Evolutionary conservation across 2,113 vertebrate genomes (phyloP).

Genomic region (Girardinichthys multiradiatus): DNA sequence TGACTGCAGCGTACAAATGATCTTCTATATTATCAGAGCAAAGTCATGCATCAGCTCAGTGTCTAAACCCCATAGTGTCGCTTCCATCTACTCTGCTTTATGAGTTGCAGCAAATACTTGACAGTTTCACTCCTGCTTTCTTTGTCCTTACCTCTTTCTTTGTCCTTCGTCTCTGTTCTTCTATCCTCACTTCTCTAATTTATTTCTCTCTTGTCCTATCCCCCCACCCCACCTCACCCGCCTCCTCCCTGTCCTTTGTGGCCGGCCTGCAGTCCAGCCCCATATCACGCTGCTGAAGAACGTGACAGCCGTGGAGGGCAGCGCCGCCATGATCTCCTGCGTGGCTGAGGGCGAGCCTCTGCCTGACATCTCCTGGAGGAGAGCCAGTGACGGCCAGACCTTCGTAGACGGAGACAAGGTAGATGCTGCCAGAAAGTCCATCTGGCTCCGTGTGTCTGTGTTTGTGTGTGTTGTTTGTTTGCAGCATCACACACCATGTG

Average conservation of each 20-base stretch:
- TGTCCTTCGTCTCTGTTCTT: slow-evolving; percentile 8
- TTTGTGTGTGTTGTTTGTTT: slow-evolving; percentile 7
- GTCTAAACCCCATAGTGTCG: slow-evolving; percentile 44
- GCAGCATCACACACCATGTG: background rate
- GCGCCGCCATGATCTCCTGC: slow-evolving; percentile 90
- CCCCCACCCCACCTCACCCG: background rate
- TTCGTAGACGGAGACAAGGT: slow-evolving; percentile 94
- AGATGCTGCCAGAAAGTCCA: slow-evolving; percentile 52
- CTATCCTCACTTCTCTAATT: slow-evolving; percentile 12
- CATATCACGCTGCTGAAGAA: slow-evolving; percentile 96
- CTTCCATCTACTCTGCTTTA: slow-evolving; percentile 42
- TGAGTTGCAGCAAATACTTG: slow-evolving; percentile 29
- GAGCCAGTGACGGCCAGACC: slow-evolving; percentile 86
- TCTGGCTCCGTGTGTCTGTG: slow-evolving; percentile 13
- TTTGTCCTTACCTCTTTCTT: background rate
- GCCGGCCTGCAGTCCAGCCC: slow-evolving; percentile 88
- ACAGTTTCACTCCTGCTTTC: slow-evolving; percentile 16
- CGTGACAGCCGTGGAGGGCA: slow-evolving; percentile 92
- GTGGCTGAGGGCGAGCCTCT: slow-evolving; percentile 95
- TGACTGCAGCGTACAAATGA: slow-evolving; percentile 43
- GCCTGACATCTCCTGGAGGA: slow-evolving; percentile 96
- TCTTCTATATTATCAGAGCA: slow-evolving; percentile 47
- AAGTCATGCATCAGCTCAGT: slow-evolving; percentile 59
- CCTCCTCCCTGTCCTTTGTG: background rate
- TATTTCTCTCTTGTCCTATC: background rate